Evolutionary conservation across 2,113 vertebrate genomes (phyloP).

Genomic region (Polyodon spathula): DNA sequence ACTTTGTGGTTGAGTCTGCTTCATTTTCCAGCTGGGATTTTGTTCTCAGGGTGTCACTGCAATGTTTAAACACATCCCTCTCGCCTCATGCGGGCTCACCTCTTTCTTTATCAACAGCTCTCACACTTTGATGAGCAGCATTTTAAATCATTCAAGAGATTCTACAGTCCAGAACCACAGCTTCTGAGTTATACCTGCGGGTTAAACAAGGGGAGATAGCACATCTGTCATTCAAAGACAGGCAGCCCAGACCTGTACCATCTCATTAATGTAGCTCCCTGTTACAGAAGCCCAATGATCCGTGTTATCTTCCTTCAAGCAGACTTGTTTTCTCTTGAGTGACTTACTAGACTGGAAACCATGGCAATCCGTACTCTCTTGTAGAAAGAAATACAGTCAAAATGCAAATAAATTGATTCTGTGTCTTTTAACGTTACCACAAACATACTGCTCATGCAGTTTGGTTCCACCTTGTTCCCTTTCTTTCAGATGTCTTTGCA

Average conservation of each 20-base stretch:
- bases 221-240: no score
- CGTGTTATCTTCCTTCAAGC: not conserved
- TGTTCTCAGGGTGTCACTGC: not conserved
- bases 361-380: no score
- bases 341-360: not conserved
- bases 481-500: no score
- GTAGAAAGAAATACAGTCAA: no score
- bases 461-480: no score
- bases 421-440: no score
- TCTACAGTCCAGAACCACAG: not conserved
- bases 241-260: not conserved
- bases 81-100: not conserved
- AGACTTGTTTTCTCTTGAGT: not conserved
- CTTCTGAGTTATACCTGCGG: not conserved
- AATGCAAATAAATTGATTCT: no score
- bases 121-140: not conserved
- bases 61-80: not conserved
- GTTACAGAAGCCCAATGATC: not conserved
- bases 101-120: not conserved
- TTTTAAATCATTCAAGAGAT: not conserved
- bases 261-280: not conserved
- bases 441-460: no score
- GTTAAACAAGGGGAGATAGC: not conserved
- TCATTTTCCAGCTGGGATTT: not conserved
- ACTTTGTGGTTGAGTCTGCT: no score